These are phyloP conservation scores for Garra rufa DNA, from an alignment of 2,113 vertebrate species.

Conservation along the genomic window DNA sequence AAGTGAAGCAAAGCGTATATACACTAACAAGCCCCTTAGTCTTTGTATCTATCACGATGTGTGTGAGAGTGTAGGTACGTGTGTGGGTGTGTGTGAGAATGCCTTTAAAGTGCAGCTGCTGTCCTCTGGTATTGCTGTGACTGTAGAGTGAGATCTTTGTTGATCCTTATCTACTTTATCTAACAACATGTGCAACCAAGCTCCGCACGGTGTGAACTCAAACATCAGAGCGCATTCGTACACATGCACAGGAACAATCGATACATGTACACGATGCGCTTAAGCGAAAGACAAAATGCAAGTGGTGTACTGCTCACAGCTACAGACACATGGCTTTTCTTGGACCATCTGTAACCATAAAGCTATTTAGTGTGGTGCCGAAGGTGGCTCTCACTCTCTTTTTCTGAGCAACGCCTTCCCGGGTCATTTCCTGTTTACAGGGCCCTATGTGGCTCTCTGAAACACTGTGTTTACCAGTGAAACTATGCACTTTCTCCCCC, in stretches of 20 bases:
- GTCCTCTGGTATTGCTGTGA: conserved; percentile 68
- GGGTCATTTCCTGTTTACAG: conserved; percentile 83
- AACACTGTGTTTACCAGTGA: conserved; percentile 67
- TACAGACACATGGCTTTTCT: conserved; percentile 28
- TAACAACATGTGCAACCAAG: conserved; percentile 68
- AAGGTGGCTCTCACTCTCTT: conserved; percentile 70
- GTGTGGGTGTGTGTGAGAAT: conserved; percentile 37
- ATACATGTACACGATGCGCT: not conserved
- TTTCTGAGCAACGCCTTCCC: conserved; percentile 73
- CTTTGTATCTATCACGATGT: conserved; percentile 51
- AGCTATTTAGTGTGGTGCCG: conserved; percentile 69
- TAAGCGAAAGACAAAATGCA: not conserved
- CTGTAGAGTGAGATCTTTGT: conserved; percentile 64
- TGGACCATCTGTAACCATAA: conserved; percentile 35
- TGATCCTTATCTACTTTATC: conserved; percentile 57
- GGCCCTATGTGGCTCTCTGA: conserved; percentile 67
- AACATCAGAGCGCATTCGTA: not conserved
- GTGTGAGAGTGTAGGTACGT: conserved; percentile 40
- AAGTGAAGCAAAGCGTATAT: conserved; percentile 63
- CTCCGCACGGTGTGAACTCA: conserved; percentile 52
- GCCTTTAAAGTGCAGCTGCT: conserved; percentile 63
- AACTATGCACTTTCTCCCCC: conserved; percentile 75
- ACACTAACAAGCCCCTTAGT: conserved; percentile 74
- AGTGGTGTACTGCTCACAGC: not conserved
- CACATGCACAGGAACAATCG: conserved; percentile 6